Percentiles rank a stretch among this genome's conserved stretches.
These are phyloP conservation scores for Brachypalpus laphriformis DNA, from an alignment of 2,888 invertebrate species.

Conservation along the genomic window DNA sequence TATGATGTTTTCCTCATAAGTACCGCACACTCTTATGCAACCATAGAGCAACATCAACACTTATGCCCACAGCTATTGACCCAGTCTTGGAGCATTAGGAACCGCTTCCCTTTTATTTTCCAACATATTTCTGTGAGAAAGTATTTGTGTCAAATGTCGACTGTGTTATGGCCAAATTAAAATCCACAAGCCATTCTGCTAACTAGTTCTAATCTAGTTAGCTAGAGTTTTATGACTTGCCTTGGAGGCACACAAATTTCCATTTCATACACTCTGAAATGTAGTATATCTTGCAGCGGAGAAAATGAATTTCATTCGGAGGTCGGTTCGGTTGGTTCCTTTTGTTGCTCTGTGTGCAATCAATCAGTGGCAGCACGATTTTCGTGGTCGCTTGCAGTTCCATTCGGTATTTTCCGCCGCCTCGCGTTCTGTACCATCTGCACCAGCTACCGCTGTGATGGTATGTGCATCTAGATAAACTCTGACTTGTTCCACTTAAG, in stretches of 20 bases:
- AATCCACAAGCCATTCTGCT: slow-evolving; percentile 6
- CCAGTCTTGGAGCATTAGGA: neutral
- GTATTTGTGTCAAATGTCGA: slow-evolving; percentile 55
- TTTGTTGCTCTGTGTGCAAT: slow-evolving; percentile 42
- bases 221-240: slow-evolving; percentile 46
- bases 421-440: slow-evolving; percentile 56
- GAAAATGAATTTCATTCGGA: slow-evolving; percentile 42
- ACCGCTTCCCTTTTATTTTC: slow-evolving; percentile 8
- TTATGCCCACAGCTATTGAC: slow-evolving; percentile 16
- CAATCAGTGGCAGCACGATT: slow-evolving; percentile 72
- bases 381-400: slow-evolving; percentile 63
- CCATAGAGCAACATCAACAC: slow-evolving; percentile 8
- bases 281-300: slow-evolving; percentile 1
- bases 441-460: slow-evolving; percentile 30
- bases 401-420: slow-evolving; percentile 50
- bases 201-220: slow-evolving; percentile 51
- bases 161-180: slow-evolving; percentile 28
- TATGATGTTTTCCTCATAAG: slow-evolving; percentile 7
- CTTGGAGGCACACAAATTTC: slow-evolving; percentile 45
- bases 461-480: slow-evolving; percentile 68
- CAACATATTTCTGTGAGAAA: slow-evolving; percentile 24
- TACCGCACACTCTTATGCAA: slow-evolving; percentile 38
- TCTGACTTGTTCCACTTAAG: slow-evolving; percentile 72
- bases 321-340: slow-evolving; percentile 6
- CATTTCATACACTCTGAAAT: slow-evolving; percentile 39